Percentiles rank a stretch among this genome's conserved stretches.
These are phyloP conservation scores for Teleogryllus oceanicus DNA, from an alignment of 2,888 invertebrate species.

Conservation along the genomic window DNA sequence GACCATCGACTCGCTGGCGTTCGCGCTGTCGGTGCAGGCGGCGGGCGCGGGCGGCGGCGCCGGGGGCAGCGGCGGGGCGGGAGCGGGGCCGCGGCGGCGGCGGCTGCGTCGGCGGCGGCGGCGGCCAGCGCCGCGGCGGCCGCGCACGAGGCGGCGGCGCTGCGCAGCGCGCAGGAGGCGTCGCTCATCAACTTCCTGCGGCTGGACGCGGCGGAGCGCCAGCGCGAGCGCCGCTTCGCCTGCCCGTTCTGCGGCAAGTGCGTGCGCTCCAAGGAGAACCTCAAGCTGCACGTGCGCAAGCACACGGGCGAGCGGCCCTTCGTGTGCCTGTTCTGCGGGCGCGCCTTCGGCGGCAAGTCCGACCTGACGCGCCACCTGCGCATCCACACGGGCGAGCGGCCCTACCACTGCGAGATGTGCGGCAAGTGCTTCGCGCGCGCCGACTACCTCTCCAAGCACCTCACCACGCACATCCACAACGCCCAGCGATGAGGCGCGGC, in stretches of 20 bases:
- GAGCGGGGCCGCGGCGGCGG: conserved; percentile 44
- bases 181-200: conserved; percentile 65
- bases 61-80: neutral
- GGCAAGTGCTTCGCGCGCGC: conserved; percentile 88
- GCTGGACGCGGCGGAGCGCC: conserved; percentile 54
- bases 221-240: conserved; percentile 74
- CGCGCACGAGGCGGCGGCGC: conserved; percentile 27
- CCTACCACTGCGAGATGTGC: conserved; percentile 88
- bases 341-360: conserved; percentile 85
- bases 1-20: conserved; percentile 66
- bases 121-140: neutral
- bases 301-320: conserved; percentile 88
- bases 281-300: conserved; percentile 82
- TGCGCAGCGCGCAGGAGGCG: conserved; percentile 50
- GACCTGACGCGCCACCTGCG: conserved; percentile 81
- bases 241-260: conserved; percentile 88
- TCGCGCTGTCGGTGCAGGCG: conserved; percentile 42
- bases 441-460: conserved; percentile 85
- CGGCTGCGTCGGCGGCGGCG: neutral
- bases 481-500: conserved; percentile 34
- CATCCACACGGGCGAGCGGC: conserved; percentile 84
- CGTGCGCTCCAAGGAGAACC: conserved; percentile 82
- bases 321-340: conserved; percentile 82
- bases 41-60: conserved; percentile 40
- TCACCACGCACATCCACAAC: conserved; percentile 80